Conservation (phyloP, 2,797 vertebrate species). For the Microchirus variegatus region DNA sequence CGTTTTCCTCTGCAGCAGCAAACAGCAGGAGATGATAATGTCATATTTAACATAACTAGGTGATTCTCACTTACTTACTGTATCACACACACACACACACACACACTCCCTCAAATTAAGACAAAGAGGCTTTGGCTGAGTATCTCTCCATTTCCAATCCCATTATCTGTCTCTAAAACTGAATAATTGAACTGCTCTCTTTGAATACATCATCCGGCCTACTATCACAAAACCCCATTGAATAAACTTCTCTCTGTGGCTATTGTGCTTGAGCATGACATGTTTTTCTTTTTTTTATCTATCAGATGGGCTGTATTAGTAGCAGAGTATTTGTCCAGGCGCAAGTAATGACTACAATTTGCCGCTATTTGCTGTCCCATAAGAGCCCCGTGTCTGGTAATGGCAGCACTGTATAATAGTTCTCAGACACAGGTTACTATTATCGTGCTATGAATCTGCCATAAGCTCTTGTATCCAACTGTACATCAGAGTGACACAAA, state of each 20-base stretch:
- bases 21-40: slow-evolving; percentile 71
- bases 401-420: slow-evolving; percentile 67
- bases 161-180: slow-evolving; percentile 78
- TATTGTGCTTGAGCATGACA: slow-evolving; percentile 60
- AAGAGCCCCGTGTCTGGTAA: slow-evolving; percentile 61
- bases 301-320: slow-evolving; percentile 51
- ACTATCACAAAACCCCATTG: slow-evolving; percentile 63
- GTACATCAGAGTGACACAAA: slow-evolving; percentile 45
- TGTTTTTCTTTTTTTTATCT: slow-evolving; percentile 50
- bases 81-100: slow-evolving; percentile 6
- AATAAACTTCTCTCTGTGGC: slow-evolving; percentile 63
- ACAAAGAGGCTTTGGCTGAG: slow-evolving; percentile 64
- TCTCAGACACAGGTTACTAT: slow-evolving; percentile 66
- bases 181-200: slow-evolving; percentile 77
- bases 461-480: slow-evolving; percentile 58
- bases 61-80: slow-evolving; percentile 64
- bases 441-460: slow-evolving; percentile 67
- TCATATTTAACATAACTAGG: slow-evolving; percentile 76
- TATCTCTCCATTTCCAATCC: slow-evolving; percentile 62
- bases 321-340: slow-evolving; percentile 62
- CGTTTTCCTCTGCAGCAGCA: slow-evolving; percentile 48
- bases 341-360: slow-evolving; percentile 73
- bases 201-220: slow-evolving; percentile 69
- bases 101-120: slow-evolving; percentile 50
- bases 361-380: slow-evolving; percentile 68